Evolutionary conservation across 2,888 invertebrate species (phyloP).

Genomic region (Lathronympha strigana): DNA sequence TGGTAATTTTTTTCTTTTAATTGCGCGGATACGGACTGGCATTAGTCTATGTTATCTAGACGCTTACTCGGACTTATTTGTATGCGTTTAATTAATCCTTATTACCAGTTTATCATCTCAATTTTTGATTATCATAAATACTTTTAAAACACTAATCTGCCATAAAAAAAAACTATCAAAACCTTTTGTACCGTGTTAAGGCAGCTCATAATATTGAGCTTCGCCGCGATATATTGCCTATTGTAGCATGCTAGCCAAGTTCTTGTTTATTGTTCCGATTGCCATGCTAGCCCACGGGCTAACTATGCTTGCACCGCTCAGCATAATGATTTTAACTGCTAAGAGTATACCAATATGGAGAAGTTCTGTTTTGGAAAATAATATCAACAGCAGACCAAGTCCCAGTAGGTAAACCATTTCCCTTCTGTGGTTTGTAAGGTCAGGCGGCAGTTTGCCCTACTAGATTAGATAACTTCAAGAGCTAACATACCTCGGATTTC

Average conservation of each 20-base stretch:
- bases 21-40: no score
- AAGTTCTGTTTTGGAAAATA: constrained; percentile 1
- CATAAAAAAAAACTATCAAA: constrained; percentile 23
- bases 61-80: no score
- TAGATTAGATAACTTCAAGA: no score
- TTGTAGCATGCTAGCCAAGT: constrained; percentile 38
- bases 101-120: background rate
- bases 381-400: background rate
- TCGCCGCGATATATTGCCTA: constrained; percentile 39
- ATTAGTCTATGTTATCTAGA: no score
- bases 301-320: constrained; percentile 22
- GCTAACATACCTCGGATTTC: no score
- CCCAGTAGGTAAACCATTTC: no score
- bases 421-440: no score
- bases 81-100: no score
- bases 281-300: constrained; percentile 35
- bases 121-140: background rate
- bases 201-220: constrained; percentile 36
- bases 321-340: constrained; percentile 27
- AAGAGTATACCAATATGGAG: background rate
- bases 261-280: constrained; percentile 41
- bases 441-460: no score
- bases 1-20: no score
- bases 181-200: background rate
- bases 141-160: background rate